phyloP scores from a whole-genome alignment of 2,888 invertebrate genomes.

The Acanthopleura granulata region DNA sequence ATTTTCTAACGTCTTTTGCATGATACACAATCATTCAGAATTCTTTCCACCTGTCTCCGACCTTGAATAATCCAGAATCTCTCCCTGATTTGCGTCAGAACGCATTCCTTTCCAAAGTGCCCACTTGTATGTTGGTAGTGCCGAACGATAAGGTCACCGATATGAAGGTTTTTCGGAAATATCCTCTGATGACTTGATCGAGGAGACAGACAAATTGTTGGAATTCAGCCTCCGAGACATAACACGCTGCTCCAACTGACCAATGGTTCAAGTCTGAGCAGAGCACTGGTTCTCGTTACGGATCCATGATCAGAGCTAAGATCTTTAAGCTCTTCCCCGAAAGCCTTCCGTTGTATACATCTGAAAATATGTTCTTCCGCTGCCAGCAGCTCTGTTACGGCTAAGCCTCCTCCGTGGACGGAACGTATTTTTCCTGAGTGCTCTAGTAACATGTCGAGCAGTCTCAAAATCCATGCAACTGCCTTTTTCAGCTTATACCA shows the following conservation, averaged over 20 bases:
- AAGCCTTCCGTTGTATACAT: background rate
- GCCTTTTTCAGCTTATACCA: background rate
- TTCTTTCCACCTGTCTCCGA: background rate
- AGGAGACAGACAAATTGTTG: no score
- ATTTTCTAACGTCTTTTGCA: background rate
- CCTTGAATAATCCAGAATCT: constrained; percentile 32
- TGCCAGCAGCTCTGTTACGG: background rate
- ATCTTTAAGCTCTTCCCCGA: background rate
- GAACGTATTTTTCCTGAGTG: background rate
- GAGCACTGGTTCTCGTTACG: background rate
- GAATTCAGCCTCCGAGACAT: background rate
- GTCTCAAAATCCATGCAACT: background rate
- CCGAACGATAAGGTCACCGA: constrained; percentile 24
- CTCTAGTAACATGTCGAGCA: background rate
- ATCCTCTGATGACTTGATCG: background rate
- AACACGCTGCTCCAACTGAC: background rate
- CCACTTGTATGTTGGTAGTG: constrained; percentile 28
- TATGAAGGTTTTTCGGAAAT: background rate
- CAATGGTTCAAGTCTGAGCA: background rate
- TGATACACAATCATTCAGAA: background rate
- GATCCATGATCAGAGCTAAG: background rate
- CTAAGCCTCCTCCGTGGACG: background rate
- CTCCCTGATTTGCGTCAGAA: constrained; percentile 25
- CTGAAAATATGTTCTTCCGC: background rate
- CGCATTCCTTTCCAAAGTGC: constrained; percentile 30